Conservation (phyloP, 2,113 vertebrate species). For the Orcinus orca region DNA sequence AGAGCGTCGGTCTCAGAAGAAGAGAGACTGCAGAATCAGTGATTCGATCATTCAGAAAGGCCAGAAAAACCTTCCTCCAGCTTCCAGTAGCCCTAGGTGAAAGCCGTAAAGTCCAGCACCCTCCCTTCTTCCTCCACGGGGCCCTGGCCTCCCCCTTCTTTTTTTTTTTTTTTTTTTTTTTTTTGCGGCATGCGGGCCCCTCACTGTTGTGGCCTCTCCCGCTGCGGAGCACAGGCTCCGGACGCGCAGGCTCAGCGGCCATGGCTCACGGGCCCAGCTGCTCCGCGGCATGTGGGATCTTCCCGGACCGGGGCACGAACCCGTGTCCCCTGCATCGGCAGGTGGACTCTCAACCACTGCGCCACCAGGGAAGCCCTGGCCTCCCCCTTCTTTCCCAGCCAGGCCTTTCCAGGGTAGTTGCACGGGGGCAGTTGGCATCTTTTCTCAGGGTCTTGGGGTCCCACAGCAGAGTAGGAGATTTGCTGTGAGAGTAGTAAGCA, state of each 20-base stretch:
- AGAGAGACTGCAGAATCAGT: neutral
- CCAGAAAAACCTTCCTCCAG: neutral
- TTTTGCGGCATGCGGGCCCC: too few relatives aligned
- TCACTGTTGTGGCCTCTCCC: too few relatives aligned
- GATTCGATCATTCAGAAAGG: neutral
- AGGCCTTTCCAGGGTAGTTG: too few relatives aligned
- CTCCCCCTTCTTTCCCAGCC: neutral
- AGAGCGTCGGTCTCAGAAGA: neutral
- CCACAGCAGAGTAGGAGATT: neutral
- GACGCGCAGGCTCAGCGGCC: too few relatives aligned
- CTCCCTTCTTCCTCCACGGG: neutral
- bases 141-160: neutral
- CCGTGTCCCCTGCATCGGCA: too few relatives aligned
- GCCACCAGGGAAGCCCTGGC: too few relatives aligned
- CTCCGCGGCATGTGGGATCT: too few relatives aligned
- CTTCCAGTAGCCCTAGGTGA: neutral
- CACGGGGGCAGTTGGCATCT: neutral
- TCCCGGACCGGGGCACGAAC: too few relatives aligned
- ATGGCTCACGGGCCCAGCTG: too few relatives aligned
- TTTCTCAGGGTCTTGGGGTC: neutral
- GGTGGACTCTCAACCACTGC: too few relatives aligned
- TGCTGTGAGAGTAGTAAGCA: neutral
- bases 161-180: too few relatives aligned
- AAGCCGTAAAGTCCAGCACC: neutral
- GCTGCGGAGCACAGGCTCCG: too few relatives aligned